Evolutionary conservation across 2,888 invertebrate species (phyloP).

Genomic region (Agriopis marginaria): DNA sequence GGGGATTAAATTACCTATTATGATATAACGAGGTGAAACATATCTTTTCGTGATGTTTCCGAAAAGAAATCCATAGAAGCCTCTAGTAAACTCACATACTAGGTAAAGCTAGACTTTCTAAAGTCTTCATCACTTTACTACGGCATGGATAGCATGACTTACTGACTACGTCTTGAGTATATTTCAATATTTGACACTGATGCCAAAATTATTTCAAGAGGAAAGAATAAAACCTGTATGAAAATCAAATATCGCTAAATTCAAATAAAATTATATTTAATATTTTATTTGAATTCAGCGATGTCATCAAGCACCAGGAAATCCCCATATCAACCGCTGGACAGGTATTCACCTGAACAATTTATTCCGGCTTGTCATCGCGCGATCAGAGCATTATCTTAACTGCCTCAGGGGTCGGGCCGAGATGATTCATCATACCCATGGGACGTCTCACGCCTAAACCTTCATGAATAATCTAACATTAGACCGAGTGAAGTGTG

Average conservation of each 20-base stretch:
- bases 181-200: too few relatives aligned
- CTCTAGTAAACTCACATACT: too few relatives aligned
- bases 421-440: constrained; percentile 66
- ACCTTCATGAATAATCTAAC: constrained; percentile 61
- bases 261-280: neutral
- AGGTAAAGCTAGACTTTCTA: too few relatives aligned
- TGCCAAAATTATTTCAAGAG: too few relatives aligned
- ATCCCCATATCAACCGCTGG: constrained; percentile 40
- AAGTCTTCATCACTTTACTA: too few relatives aligned
- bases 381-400: constrained; percentile 53
- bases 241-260: too few relatives aligned
- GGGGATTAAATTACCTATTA: too few relatives aligned
- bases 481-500: constrained; percentile 19
- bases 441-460: constrained; percentile 41
- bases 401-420: constrained; percentile 50
- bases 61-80: too few relatives aligned
- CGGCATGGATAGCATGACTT: too few relatives aligned
- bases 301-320: constrained; percentile 30
- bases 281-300: constrained; percentile 13
- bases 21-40: too few relatives aligned
- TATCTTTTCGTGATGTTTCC: too few relatives aligned
- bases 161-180: too few relatives aligned
- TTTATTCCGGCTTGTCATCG: constrained; percentile 50
- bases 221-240: neutral
- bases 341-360: constrained; percentile 44